Conservation (phyloP, 1,140 invertebrate genomes). For the Bilobella aurantiaca region DNA sequence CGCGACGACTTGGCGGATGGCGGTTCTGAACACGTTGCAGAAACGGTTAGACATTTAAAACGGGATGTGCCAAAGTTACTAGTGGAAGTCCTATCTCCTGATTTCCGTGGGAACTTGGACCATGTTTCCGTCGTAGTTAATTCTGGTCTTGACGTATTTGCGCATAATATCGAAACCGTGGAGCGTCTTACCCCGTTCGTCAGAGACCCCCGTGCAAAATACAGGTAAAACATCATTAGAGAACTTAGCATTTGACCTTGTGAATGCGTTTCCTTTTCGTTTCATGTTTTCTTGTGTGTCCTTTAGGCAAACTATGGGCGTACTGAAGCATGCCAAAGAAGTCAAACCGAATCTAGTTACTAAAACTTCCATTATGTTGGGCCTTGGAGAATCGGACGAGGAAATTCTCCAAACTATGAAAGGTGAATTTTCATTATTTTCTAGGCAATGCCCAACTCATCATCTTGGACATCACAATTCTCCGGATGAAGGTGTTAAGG, state of each 20-base stretch:
- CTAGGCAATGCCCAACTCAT: too few species aligned
- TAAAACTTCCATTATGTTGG: constrained; percentile 98
- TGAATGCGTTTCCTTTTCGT: too few species aligned
- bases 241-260: too few species aligned
- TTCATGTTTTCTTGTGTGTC: too few species aligned
- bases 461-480: too few species aligned
- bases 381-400: constrained; percentile 86
- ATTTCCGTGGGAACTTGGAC: constrained; percentile 76
- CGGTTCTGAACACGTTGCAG: constrained; percentile 79
- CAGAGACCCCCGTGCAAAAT: constrained; percentile 72
- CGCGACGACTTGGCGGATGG: constrained; percentile 89
- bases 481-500: not conserved
- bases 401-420: constrained; percentile 77
- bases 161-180: constrained; percentile 92
- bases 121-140: constrained; percentile 65
- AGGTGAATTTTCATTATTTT: constrained; percentile 44
- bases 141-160: constrained; percentile 84
- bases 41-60: constrained; percentile 64
- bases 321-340: constrained; percentile 69
- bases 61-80: constrained; percentile 62
- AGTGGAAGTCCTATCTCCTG: constrained; percentile 94
- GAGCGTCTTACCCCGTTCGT: constrained; percentile 79
- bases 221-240: constrained; percentile 41
- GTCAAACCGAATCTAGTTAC: constrained; percentile 73
- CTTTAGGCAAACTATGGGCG: constrained; percentile 68